Conservation (phyloP, 2,797 vertebrate species). For the Taeniopygia guttata region DNA sequence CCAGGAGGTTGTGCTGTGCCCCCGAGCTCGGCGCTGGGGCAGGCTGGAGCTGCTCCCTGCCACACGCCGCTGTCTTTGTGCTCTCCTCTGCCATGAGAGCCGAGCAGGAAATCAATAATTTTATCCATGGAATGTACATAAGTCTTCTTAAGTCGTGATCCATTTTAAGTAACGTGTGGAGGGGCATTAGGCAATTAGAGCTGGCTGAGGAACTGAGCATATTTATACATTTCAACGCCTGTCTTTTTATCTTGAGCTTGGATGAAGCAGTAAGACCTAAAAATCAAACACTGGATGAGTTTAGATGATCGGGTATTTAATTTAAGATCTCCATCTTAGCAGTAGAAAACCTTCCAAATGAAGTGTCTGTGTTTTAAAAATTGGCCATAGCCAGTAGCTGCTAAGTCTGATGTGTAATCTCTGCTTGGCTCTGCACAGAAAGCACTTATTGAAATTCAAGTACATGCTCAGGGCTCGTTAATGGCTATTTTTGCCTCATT, state of each 20-base stretch:
- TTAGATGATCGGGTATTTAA: background rate
- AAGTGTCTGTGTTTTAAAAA: background rate
- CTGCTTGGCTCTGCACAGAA: constrained; percentile 21
- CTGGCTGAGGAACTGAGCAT: background rate
- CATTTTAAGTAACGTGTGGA: background rate
- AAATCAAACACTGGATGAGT: constrained; percentile 1
- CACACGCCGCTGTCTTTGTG: background rate
- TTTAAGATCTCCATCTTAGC: background rate
- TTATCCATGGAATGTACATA: background rate
- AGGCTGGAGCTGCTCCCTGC: background rate
- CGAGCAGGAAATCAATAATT: background rate
- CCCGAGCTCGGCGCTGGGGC: background rate
- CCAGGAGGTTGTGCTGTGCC: background rate
- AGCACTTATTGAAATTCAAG: constrained; percentile 54
- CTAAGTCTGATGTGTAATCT: background rate
- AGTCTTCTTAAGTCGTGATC: background rate
- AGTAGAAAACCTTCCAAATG: background rate
- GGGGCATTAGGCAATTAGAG: background rate
- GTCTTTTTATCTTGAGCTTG: background rate
- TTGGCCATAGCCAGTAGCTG: background rate
- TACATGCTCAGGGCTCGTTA: constrained; percentile 44
- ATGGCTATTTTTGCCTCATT: constrained; percentile 60
- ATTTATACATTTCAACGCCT: background rate
- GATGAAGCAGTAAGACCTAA: background rate
- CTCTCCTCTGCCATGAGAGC: background rate